Evolutionary conservation across 64 coral and sea anemone species (phyloP).

Genomic region (Pocillopora verrucosa): DNA sequence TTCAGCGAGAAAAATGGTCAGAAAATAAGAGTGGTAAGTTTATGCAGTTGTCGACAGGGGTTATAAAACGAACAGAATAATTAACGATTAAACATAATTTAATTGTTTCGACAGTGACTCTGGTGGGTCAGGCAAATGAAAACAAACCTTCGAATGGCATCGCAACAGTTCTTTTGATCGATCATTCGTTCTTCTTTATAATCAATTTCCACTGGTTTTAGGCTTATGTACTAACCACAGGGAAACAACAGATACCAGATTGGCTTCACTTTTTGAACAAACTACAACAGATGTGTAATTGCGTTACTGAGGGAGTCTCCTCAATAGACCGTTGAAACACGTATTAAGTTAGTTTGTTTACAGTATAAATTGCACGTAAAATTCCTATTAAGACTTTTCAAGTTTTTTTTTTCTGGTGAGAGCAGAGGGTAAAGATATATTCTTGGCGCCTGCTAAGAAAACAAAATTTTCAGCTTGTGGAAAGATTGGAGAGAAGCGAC

Average conservation of each 20-base stretch:
- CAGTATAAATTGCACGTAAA: background rate
- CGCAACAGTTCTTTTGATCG: background rate
- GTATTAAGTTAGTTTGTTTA: background rate
- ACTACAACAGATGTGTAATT: background rate
- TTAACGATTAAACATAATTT: background rate
- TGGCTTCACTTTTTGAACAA: background rate
- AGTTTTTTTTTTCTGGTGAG: background rate
- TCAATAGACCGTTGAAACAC: background rate
- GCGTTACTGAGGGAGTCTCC: background rate
- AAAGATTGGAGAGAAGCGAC: too few species aligned
- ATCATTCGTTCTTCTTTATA: background rate
- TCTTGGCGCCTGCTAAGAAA: too few species aligned
- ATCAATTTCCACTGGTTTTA: background rate
- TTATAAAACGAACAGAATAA: background rate
- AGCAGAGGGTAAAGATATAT: too few species aligned
- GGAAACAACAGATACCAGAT: background rate
- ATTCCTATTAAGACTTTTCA: background rate
- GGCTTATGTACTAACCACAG: background rate
- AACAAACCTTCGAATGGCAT: background rate
- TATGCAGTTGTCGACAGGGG: background rate
- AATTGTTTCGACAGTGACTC: background rate
- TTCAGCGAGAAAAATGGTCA: too few species aligned
- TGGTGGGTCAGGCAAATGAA: background rate
- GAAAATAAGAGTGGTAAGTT: background rate
- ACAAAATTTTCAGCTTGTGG: too few species aligned